These are phyloP conservation scores for Natator depressus DNA, from an alignment of 2,113 vertebrate species.

Conservation along the genomic window DNA sequence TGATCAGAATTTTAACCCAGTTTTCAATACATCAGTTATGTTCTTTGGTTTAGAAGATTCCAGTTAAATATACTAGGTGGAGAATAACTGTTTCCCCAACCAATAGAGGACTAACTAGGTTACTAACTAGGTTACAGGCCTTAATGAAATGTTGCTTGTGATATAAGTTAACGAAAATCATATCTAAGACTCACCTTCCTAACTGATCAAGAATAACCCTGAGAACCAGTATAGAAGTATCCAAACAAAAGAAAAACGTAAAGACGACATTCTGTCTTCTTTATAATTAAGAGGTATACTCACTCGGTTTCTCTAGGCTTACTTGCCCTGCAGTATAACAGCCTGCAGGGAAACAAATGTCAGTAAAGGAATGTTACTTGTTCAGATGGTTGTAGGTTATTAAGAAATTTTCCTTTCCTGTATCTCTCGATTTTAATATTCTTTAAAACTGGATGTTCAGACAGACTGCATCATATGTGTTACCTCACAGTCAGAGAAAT, in stretches of 20 bases:
- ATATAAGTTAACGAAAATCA: background rate
- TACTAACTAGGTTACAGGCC: background rate
- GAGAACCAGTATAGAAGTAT: background rate
- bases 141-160: background rate
- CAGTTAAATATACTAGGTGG: background rate
- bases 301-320: background rate
- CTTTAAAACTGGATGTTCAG: background rate
- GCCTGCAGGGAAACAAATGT: background rate
- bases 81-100: background rate
- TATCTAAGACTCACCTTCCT: background rate
- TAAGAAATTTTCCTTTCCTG: background rate
- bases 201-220: background rate
- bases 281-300: background rate
- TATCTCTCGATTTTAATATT: background rate
- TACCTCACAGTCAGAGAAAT: background rate
- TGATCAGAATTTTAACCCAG: background rate
- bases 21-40: background rate
- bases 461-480: accelerated
- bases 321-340: background rate
- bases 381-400: background rate
- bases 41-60: background rate
- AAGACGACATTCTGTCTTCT: background rate
- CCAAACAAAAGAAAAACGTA: background rate
- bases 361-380: background rate
- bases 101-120: background rate